Conservation (phyloP, 2,113 vertebrate species). For the Nothoprocta pentlandii region DNA sequence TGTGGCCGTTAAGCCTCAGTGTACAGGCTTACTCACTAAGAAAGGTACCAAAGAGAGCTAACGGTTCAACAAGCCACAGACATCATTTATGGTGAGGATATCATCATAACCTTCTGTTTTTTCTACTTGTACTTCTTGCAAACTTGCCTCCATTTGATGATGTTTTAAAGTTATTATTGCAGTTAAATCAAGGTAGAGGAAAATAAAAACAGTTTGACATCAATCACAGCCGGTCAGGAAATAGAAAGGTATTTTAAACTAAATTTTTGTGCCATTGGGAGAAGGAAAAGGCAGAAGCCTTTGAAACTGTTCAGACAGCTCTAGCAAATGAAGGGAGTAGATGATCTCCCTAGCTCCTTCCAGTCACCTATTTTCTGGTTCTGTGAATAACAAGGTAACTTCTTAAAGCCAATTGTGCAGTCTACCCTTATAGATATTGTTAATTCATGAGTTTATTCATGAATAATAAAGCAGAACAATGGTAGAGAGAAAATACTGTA, state of each 20-base stretch:
- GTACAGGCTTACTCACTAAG: background rate
- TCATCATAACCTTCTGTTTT: background rate
- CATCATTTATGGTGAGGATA: background rate
- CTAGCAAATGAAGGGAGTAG: background rate
- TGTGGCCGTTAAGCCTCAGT: background rate
- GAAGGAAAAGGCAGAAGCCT: background rate
- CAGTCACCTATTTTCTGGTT: background rate
- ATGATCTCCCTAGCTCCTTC: background rate
- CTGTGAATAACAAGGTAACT: background rate
- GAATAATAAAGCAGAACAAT: slow-evolving; percentile 20
- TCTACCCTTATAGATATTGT: background rate
- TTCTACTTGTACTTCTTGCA: background rate
- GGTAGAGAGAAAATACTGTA: background rate
- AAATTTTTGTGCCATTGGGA: background rate
- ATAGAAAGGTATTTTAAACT: background rate
- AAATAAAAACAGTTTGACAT: background rate
- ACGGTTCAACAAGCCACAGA: background rate
- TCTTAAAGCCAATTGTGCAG: background rate
- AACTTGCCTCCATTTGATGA: background rate
- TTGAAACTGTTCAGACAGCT: background rate
- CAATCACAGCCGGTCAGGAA: background rate
- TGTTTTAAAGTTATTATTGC: background rate
- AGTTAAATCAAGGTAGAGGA: background rate
- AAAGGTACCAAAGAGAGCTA: background rate
- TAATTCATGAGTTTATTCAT: slow-evolving; percentile 14